Conservation (phyloP, 2,797 vertebrate genomes). For the Echeneis naucrates region DNA sequence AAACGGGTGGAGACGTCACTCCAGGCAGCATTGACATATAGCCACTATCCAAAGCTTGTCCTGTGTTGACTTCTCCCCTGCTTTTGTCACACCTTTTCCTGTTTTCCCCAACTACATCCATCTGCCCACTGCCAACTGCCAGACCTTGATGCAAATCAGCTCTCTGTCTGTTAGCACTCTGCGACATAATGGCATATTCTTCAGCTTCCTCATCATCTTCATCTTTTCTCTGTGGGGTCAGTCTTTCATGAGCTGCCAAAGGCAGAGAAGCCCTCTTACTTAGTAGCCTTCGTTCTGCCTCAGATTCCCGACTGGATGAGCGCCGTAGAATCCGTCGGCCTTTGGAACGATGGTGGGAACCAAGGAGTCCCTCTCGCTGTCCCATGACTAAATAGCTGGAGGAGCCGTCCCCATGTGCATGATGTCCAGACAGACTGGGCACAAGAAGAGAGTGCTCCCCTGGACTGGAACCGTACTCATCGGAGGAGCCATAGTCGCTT, state of each 20-base stretch:
- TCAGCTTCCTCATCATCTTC: constrained; percentile 85
- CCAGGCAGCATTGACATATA: constrained; percentile 90
- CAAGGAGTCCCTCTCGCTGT: constrained; percentile 77
- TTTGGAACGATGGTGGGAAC: constrained; percentile 81
- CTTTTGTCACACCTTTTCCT: constrained; percentile 67
- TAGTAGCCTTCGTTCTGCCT: constrained; percentile 82
- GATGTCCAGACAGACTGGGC: constrained; percentile 78
- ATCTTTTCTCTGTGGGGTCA: constrained; percentile 73
- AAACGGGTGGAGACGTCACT: constrained; percentile 82
- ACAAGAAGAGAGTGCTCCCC: constrained; percentile 84
- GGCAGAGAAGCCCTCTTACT: constrained; percentile 87
- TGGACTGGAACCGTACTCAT: constrained; percentile 89
- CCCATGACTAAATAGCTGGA: constrained; percentile 88
- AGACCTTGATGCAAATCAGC: constrained; percentile 63
- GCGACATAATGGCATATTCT: constrained; percentile 88
- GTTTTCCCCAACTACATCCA: constrained; percentile 66
- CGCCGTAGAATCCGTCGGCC: constrained; percentile 82
- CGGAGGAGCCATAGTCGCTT: constrained; percentile 89
- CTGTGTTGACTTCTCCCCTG: constrained; percentile 54
- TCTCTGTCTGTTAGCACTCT: constrained; percentile 74
- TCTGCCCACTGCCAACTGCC: constrained; percentile 57
- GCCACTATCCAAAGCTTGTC: constrained; percentile 77
- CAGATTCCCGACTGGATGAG: constrained; percentile 81
- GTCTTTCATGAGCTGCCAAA: constrained; percentile 76
- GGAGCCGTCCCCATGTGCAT: constrained; percentile 74